A percentile compares a stretch with the other conserved stretches of the same genome.
Evolutionary conservation across 2,113 vertebrate genomes (phyloP).

Genomic region (Oryzias javanicus): DNA sequence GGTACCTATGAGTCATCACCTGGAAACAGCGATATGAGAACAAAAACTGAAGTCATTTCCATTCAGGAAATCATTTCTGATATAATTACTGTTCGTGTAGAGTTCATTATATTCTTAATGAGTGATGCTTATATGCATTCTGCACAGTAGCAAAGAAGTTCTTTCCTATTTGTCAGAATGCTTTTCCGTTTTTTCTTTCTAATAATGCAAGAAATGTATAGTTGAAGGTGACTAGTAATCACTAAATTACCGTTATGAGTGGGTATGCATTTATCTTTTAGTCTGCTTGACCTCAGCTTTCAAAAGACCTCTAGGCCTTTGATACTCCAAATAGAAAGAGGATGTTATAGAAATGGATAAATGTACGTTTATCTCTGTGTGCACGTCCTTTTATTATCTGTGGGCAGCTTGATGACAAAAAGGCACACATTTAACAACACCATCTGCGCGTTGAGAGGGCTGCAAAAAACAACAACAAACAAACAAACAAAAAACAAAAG

Average conservation of each 20-base stretch:
- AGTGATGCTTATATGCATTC: no score
- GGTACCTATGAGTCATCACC: conserved; percentile 3
- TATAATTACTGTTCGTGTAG: background rate
- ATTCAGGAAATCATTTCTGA: conserved; percentile 3
- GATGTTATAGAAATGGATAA: background rate
- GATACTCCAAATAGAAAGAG: no score
- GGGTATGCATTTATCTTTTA: no score
- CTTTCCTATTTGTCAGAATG: no score
- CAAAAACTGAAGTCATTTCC: background rate
- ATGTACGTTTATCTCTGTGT: background rate
- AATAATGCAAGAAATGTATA: no score
- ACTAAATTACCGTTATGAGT: no score
- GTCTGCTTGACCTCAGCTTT: no score
- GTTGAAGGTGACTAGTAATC: no score
- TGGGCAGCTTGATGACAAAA: conserved; percentile 18
- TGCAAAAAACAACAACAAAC: background rate
- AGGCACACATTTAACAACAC: conserved; percentile 6
- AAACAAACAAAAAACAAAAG: conserved; percentile 32
- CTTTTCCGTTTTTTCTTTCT: no score
- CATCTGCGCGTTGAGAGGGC: background rate
- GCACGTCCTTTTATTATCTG: conserved; percentile 22
- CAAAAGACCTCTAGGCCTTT: no score
- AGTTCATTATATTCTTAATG: no score
- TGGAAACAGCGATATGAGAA: background rate
- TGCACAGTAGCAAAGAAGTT: no score